Base-by-base conservation (phyloP, 2,888 invertebrate species). In the Macrophya alboannulata region DNA sequence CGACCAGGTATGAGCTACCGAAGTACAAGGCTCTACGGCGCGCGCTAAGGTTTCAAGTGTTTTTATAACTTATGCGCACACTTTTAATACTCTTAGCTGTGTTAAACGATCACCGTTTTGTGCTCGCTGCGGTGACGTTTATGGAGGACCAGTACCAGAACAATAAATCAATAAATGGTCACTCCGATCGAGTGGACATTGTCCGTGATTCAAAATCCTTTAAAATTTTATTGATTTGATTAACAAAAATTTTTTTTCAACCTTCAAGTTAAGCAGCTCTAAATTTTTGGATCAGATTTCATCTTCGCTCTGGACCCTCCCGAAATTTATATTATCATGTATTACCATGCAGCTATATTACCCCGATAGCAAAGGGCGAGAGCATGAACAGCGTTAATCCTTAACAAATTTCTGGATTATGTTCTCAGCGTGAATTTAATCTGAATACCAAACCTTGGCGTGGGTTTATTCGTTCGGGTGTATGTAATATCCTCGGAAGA, bases 391-490 rank as follows among this genome's bases (percentile, higher is more conserved):
- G 59, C 65, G 88, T 90, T 92, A 92, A 92, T 92, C 91, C 91
- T 90, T 90, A 91, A 91, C 92, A 91, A 92, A 92, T 92, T 92
- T 92, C 92, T 91, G 92, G 92, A 93, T 92, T 92, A 92, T 91
- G 90, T 90, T 90, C 92, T 86, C 92, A 92, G 92, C 92, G 89
- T 92, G 92, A 92, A 92, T 92, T 92, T 74, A 45, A 45, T 74
- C 45, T 74, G 72, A 74, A 45, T 74, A 45, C 37, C 17, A 74
- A 71, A 74, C 45, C 72, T 74, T 21, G 4, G n/a, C 45, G 15
- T 74, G 43, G 45, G 72, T 74, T 40, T 43, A 45, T 45, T 45
- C 43, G 72, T 74, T 74, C 4, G 68, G 68, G 37, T 31, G 37
- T 68, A 25, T 37, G 17, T 8, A n/a, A 17, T n/a, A 40, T 4